phyloP scores from a whole-genome alignment of 1,140 invertebrate genomes.

The Ceratina japonica region DNA sequence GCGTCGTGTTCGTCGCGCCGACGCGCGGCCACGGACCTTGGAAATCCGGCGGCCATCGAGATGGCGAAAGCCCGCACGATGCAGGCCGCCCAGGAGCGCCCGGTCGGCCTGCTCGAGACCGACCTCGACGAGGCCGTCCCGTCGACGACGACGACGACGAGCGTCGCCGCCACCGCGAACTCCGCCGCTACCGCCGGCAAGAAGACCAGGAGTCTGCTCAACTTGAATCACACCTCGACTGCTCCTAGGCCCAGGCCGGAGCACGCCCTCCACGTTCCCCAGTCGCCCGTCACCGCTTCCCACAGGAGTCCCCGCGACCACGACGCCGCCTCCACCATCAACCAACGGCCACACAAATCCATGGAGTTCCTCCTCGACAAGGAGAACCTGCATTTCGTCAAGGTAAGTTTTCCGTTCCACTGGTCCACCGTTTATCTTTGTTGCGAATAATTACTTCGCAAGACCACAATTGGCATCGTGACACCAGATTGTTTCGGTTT shows the following conservation, averaged over 20 bases:
- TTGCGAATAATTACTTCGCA: too few species aligned
- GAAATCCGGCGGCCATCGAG: constrained; percentile 77
- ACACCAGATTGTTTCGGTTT: too few species aligned
- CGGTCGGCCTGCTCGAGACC: constrained; percentile 89
- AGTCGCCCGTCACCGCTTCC: constrained; percentile 71
- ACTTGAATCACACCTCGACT: constrained; percentile 83
- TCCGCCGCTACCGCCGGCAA: constrained; percentile 80
- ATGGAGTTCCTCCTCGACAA: constrained; percentile 96
- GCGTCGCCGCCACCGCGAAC: constrained; percentile 71
- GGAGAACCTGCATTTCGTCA: constrained; percentile 88
- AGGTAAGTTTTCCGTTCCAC: constrained; percentile 79
- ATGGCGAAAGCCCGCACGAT: constrained; percentile 79
- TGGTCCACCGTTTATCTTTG: too few species aligned
- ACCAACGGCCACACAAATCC: constrained; percentile 88
- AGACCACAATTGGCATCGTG: too few species aligned
- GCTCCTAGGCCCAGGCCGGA: constrained; percentile 65
- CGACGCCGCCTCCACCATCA: constrained; percentile 71
- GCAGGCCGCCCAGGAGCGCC: constrained; percentile 75
- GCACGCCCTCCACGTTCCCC: constrained; percentile 75
- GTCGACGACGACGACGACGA: constrained; percentile 59
- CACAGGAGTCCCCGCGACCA: constrained; percentile 66
- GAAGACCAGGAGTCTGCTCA: constrained; percentile 89
- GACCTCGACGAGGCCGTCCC: constrained; percentile 86
- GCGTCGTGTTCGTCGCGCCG: constrained; percentile 74
- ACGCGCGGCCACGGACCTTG: constrained; percentile 78